Percentiles rank a stretch among this genome's conserved stretches.
phyloP scores from a whole-genome alignment of 2,113 vertebrate species.

The Eonycteris spelaea region DNA sequence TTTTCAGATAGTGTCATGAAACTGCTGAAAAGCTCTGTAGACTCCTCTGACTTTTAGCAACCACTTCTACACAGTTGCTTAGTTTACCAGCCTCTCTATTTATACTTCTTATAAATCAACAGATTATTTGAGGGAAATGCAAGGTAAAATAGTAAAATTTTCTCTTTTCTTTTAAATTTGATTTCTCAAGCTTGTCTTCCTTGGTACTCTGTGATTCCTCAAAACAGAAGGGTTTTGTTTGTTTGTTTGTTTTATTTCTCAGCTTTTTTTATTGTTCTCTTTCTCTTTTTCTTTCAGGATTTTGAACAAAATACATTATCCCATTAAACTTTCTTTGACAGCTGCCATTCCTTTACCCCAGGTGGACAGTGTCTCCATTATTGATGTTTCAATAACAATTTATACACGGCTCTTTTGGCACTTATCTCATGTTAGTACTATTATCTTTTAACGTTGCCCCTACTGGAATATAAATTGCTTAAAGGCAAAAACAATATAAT shows the following conservation, averaged over 20 bases:
- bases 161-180: neutral
- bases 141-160: neutral
- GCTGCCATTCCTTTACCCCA: neutral
- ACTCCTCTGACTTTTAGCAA: neutral
- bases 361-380: neutral
- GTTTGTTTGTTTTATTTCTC: neutral
- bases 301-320: neutral
- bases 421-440: neutral
- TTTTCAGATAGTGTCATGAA: neutral
- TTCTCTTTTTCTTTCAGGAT: neutral
- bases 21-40: neutral
- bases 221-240: neutral
- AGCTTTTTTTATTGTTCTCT: neutral
- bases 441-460: neutral
- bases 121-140: neutral
- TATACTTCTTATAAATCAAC: neutral
- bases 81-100: neutral
- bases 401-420: neutral
- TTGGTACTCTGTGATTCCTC: neutral
- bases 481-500: neutral
- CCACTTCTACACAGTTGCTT: neutral
- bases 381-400: neutral
- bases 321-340: neutral
- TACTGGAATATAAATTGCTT: neutral
- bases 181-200: neutral